These are phyloP conservation scores for Coptotermes formosanus DNA, from an alignment of 1,140 invertebrate species.

Conservation along the genomic window DNA sequence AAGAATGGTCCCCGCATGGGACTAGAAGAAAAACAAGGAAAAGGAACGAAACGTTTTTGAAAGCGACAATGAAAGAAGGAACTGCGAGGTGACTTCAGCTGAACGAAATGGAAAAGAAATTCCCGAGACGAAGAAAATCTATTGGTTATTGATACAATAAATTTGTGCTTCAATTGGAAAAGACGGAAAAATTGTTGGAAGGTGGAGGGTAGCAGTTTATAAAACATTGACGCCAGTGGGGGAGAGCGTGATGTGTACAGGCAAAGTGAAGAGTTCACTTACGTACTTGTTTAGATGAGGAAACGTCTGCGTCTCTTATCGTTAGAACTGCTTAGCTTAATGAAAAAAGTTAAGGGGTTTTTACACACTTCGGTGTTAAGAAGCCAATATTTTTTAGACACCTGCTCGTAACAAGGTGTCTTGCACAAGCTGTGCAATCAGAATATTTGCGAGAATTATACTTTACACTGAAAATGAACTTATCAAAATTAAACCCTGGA, in stretches of 20 bases:
- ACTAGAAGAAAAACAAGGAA: background rate
- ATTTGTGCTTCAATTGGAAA: background rate
- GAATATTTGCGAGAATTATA: too few relatives aligned
- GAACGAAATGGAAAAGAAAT: background rate
- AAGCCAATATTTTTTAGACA: background rate
- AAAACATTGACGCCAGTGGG: background rate
- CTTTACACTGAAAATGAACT: too few relatives aligned
- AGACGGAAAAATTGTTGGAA: background rate
- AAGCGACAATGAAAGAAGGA: background rate
- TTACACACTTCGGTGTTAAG: too few relatives aligned
- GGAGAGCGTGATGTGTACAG: too few relatives aligned
- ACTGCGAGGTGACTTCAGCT: background rate
- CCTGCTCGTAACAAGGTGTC: background rate
- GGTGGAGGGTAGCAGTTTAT: background rate
- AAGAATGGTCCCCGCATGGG: too few relatives aligned
- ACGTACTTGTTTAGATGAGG: background rate
- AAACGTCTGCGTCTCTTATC: background rate
- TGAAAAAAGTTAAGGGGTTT: conserved; percentile 10
- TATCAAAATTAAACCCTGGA: too few relatives aligned
- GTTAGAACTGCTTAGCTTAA: background rate
- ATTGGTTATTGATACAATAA: conserved; percentile 18
- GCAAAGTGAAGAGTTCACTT: too few relatives aligned
- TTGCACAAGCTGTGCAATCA: too few relatives aligned
- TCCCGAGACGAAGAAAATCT: conserved; percentile 2
- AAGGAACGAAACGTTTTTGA: background rate